These are phyloP conservation scores for Amblyopsis hoosieri DNA, from an alignment of 2,797 vertebrate species.

Conservation along the genomic window DNA sequence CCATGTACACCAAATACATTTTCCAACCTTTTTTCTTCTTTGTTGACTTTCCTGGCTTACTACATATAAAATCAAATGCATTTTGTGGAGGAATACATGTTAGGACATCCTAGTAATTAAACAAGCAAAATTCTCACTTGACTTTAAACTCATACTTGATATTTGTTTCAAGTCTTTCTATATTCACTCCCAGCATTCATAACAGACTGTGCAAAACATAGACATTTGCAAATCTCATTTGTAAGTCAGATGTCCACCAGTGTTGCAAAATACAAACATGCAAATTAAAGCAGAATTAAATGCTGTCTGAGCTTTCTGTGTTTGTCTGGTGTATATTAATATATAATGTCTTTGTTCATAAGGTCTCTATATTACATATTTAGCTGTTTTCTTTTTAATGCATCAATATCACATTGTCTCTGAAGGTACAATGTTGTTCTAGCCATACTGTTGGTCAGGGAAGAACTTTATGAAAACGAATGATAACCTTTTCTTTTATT, in stretches of 20 bases:
- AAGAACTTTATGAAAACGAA: too few relatives aligned
- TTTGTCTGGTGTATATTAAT: too few relatives aligned
- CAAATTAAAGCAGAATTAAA: too few relatives aligned
- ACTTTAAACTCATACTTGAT: neutral
- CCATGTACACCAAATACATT: slow-evolving; percentile 50
- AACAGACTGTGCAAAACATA: neutral
- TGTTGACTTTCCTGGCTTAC: slow-evolving; percentile 16
- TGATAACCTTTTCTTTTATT: too few relatives aligned
- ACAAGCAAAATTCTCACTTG: neutral
- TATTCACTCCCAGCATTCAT: neutral
- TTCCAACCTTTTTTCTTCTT: slow-evolving; percentile 25
- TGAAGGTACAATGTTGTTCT: too few relatives aligned
- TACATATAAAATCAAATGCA: slow-evolving; percentile 1
- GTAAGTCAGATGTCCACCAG: neutral
- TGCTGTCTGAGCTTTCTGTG: too few relatives aligned
- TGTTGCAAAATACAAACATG: neutral
- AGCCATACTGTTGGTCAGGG: too few relatives aligned
- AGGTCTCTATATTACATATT: too few relatives aligned
- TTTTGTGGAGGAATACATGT: slow-evolving; percentile 35
- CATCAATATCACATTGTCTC: too few relatives aligned
- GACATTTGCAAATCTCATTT: neutral
- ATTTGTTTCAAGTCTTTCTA: neutral
- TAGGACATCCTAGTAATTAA: neutral
- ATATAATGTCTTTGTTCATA: too few relatives aligned
- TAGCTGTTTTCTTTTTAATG: too few relatives aligned